Base-by-base conservation (phyloP, 2,888 invertebrate genomes). In the Neria commutata region DNA sequence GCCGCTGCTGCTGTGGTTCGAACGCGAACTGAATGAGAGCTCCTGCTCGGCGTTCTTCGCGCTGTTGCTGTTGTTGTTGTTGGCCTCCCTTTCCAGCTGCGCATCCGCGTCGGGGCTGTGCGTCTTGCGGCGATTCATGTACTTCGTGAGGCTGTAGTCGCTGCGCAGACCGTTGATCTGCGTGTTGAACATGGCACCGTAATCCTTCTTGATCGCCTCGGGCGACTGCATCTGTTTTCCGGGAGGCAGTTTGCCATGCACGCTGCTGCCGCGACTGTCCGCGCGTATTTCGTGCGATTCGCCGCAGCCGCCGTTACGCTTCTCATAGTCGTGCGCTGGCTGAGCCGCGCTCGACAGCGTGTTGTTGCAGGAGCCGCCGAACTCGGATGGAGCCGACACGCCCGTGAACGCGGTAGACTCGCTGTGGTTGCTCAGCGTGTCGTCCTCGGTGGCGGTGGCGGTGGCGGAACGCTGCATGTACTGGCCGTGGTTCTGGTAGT, bases 381-480 rank as follows among this genome's bases (percentile, higher is more conserved):
- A 70, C 34, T 77, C 77, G 0, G 77, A 78, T 29, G 66, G 74
- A 46, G 67, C 69, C 46, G 78, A 78, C 58, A 81, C 73, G 17
- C 81, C 78, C 1, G 81, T 81, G 26, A 81, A 65, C 68, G 81
- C 81, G 2, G 81, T 81, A 23, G 78, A 79, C 60, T 80, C 80
- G 65, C 81, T 81, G 62, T 75, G 80, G 65, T 76, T 71, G 59
- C 81, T 81, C 49, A 72, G 72, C 21, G 75, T 72, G 37, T 81
- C 81, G n/a, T 78, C 77, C 19, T 77, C 77, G 5, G 69, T 71
- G 14, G 64, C 60, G 8, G 56, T 58, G 29, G 40, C 21, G 25
- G 54, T 61, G 24, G 58, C 37, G 19, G 51, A 42, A 6, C 55
- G 56, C 10, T 62, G 63, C 16, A 53, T 37, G 42, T 40, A 60